Base-by-base conservation (phyloP, 2,888 invertebrate genomes). In the Branchipolynoe longqiensis region DNA sequence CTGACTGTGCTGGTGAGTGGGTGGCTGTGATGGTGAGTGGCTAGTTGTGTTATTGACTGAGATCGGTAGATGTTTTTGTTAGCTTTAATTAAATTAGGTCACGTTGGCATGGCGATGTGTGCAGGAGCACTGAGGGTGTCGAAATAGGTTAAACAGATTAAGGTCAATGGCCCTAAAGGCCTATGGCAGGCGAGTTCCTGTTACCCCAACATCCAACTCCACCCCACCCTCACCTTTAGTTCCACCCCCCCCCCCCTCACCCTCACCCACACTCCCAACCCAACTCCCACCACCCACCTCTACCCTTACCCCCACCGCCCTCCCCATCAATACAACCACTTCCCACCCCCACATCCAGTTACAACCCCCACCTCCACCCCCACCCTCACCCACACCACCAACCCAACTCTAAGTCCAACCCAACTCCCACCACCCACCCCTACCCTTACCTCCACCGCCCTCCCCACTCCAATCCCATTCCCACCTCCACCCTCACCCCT, bases 141-240 rank as follows among this genome's bases (percentile, higher is more conserved):
- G 38, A 69, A 69, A 33, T 33, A 22, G 69, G 69, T 69, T 38
- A 69, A 69, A 1, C 36, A 22, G n/a, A 69, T 33, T 69, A 38
- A 38, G 22, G 14, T 3, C 8, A 62, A 36, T 33, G 69, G 18
- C 69, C 36, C 33, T 69, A 69, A 69, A 69, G 25, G 69, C 31
- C 69, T 36, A 38, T 14, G 38, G 0, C 69, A 36, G 69, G 8
- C 2, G 12, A 4, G 48, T 48, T 12, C 48, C 48, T 18, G 48
- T 18, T 48, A 18, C 18, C 48, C 18, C 8, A 12, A 48, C 48
- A 14, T 25, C 58, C 58, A 58, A 14, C 58, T 25, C 58, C 25
- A 25, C n/a, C 58, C 12, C 58, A 4, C 58, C 58, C 58, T 25
- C 25, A 25, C n/a, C 58, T 48, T 8, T 48, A 58, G 22, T 25